Evolutionary conservation across 92 coral and sea anemone species (phyloP), one percentile per base, ranked within the genome.

Genomic region (Phenganax stokvisi): DNA sequence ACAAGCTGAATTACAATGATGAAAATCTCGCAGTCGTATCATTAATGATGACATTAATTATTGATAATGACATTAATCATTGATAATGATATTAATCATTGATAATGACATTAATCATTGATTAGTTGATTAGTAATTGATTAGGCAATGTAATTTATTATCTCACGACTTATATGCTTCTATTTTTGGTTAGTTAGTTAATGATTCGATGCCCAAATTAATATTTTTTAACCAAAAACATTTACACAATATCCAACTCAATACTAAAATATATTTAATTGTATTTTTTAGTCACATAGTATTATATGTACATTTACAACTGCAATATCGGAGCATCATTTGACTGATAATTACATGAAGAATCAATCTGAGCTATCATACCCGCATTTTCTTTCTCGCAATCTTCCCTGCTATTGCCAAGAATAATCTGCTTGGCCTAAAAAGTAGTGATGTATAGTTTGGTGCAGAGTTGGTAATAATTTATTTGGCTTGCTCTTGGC

Each of bases 381-480:
- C 81, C 81, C 28, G 69, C 71, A 60, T 76, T 76, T 76, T 76
- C 81, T 52, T 76, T 76, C 20, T 76, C 81, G n/a, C 44, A 54
- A 9, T 76, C 70, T 25, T 76, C 81, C n/a, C 68, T 76, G 31
- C 81, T 15, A n/a, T 86, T 84, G 27, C 97, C 97, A 56, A 93
- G 90, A 76, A 93, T 91, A 30, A 89, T 86, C 17, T 86, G 89
- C 83, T 89, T 93, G 7, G 92, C 97, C 97, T 93, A 74, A 59
- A 57, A 30, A 29, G 29, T 37, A 37, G 47, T 5, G 47, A 37
- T 37, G 47, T 37, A 37, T 37, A 37, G 47, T 37, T 37, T 37
- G 47, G 47, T 37, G 5, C 5, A 37, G 2, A 37, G 47, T 37
- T 37, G 47, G 47, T 37, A 37, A 37, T 37, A 37, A 37, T 37